Base-by-base conservation (phyloP, 2,113 vertebrate species). In the Epinephelus lanceolatus region DNA sequence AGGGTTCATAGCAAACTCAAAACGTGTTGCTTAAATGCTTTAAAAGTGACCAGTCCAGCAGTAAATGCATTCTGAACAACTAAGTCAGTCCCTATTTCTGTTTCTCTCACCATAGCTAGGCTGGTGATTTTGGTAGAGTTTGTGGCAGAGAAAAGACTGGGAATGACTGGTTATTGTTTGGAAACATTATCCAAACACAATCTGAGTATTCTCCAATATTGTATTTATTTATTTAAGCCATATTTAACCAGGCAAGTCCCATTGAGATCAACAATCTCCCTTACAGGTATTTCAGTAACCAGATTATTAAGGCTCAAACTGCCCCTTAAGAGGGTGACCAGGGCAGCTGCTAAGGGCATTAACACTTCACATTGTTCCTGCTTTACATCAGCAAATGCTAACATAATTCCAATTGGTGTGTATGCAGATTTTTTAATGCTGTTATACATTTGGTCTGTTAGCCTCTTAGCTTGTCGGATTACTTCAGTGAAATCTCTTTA, bases 401-500 rank as follows among this genome's bases (percentile, higher is more conserved):
- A 47, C 12, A 4, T 19, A 66, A 30, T 53, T 3, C 57, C 42
- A 49, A 0, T 21, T 60, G 42, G 74, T 61, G 8, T 60, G 67
- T 42, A 27, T 18, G 14, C 21, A 14, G 37, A 15, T n/a, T 47
- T 76, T 14, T 25, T 3, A 71, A 53, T 23, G 27, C 47, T 51
- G 61, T 59, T 27, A 13, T 47, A 57, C 42, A 51, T 10, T 85
- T 82, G 33, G n/a, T 21, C 17, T 52, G 52, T 62, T 62, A 19
- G 76, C 57, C 47, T 83, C 49, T 40, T 60, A 49, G 55, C 30
- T 76, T 27, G 66, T 80, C 66, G 73, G 80, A 91, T 84, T 86
- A 87, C 18, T 23, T 10, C 14, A 66, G 14, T 42, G 7, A 86
- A 86, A 91, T 89, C 76, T 80, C 55, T 74, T 85, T 85, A 86